Evolutionary conservation across 2,888 invertebrate species (phyloP).

Genomic region (Drosophila setosimentum): DNA sequence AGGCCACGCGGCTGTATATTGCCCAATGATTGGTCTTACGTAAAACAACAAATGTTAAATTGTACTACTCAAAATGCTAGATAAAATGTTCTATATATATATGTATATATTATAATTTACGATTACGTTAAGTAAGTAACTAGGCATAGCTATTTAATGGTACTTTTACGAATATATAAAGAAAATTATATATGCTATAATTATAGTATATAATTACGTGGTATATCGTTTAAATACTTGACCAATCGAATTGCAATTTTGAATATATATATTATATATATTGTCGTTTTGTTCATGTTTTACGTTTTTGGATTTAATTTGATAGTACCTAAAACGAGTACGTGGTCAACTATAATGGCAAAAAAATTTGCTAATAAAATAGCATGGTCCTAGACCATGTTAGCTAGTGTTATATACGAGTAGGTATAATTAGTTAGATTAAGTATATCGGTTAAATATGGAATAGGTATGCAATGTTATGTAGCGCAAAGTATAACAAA

Average conservation of each 20-base stretch:
- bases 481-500: constrained; percentile 83
- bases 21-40: constrained; percentile 53
- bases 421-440: constrained; percentile 70
- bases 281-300: constrained; percentile 15
- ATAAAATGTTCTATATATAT: constrained; percentile 67
- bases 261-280: constrained; percentile 17
- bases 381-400: constrained; percentile 73
- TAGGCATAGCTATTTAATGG: constrained; percentile 66
- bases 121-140: constrained; percentile 58
- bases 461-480: constrained; percentile 80
- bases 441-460: constrained; percentile 78
- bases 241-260: constrained; percentile 61
- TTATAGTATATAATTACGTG: constrained; percentile 34
- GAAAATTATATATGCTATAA: constrained; percentile 59
- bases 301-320: constrained; percentile 29
- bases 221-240: constrained; percentile 62
- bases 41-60: constrained; percentile 69
- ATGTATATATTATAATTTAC: constrained; percentile 30
- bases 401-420: constrained; percentile 73
- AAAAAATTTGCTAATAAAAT: constrained; percentile 70
- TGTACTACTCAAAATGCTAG: constrained; percentile 76
- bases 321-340: constrained; percentile 55
- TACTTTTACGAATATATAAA: constrained; percentile 59
- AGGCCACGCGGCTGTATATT: constrained; percentile 39
- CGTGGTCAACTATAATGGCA: constrained; percentile 75